A percentile compares a stretch with the other conserved stretches of the same genome.
Evolutionary conservation across 2,888 invertebrate species (phyloP).

Genomic region (Dendrolimus houi): DNA sequence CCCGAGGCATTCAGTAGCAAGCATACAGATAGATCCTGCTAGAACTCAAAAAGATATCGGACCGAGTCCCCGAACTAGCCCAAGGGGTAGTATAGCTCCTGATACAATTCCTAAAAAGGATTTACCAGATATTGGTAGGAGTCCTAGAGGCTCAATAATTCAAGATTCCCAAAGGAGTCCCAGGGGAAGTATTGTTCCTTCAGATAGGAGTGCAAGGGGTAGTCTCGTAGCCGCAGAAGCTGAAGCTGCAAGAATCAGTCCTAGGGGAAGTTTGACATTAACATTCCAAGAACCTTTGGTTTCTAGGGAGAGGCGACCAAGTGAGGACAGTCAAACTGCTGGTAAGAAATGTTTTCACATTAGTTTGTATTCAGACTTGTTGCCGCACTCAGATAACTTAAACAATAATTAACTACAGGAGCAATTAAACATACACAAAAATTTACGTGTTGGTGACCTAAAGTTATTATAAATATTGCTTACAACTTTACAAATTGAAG

Average conservation of each 20-base stretch:
- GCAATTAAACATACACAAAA: no score
- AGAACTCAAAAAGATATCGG: constrained; percentile 65
- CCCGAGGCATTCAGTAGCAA: constrained; percentile 76
- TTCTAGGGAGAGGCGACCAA: constrained; percentile 72
- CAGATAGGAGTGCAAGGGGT: constrained; percentile 62
- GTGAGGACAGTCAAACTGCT: constrained; percentile 74
- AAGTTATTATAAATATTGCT: no score
- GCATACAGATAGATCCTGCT: constrained; percentile 61
- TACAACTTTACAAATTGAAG: no score
- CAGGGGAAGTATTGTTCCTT: constrained; percentile 77
- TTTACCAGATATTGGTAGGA: constrained; percentile 56
- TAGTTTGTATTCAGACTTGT: no score
- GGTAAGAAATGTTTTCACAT: constrained; percentile 37
- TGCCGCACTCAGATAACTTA: no score
- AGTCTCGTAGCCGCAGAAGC: constrained; percentile 53
- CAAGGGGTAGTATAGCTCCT: constrained; percentile 74
- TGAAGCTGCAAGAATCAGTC: constrained; percentile 63
- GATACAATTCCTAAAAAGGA: constrained; percentile 63
- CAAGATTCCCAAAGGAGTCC: constrained; percentile 77
- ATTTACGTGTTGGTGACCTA: no score
- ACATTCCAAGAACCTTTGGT: constrained; percentile 79
- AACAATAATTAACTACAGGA: no score
- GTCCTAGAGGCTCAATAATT: constrained; percentile 78
- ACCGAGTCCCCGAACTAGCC: constrained; percentile 73
- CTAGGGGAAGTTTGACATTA: constrained; percentile 76